phyloP scores from a whole-genome alignment of 2,113 vertebrate genomes.

The Apodemus sylvaticus region DNA sequence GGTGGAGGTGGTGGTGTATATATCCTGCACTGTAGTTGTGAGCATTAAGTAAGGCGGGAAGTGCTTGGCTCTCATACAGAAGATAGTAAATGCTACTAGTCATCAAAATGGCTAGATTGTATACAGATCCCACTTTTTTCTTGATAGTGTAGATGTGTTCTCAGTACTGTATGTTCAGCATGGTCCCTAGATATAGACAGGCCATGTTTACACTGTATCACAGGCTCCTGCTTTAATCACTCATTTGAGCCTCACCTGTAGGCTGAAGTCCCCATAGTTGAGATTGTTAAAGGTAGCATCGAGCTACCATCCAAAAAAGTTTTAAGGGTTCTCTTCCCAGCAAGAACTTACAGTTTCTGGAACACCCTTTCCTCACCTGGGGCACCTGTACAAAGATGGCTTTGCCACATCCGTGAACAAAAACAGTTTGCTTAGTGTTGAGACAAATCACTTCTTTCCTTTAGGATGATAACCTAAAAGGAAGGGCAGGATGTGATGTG shows the following conservation, averaged over 20 bases:
- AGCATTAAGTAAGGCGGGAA: background rate
- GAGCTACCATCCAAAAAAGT: background rate
- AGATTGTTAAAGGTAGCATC: background rate
- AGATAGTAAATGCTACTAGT: rapidly evolving
- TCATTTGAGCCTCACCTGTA: background rate
- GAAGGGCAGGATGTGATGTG: background rate
- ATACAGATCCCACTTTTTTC: background rate
- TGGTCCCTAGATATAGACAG: background rate
- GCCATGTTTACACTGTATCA: background rate
- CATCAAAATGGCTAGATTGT: too few relatives aligned
- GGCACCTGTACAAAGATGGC: background rate
- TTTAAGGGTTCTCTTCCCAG: background rate
- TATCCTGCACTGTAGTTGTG: background rate
- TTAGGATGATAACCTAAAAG: background rate
- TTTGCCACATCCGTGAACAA: background rate
- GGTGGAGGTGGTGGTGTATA: background rate
- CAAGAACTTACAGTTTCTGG: background rate
- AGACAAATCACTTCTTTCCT: background rate
- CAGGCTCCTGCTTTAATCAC: background rate
- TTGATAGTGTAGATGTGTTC: background rate
- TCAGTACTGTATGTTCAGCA: background rate
- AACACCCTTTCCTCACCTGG: background rate
- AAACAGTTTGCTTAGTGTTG: background rate
- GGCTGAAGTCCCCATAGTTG: background rate
- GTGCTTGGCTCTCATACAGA: background rate